Base-by-base conservation (phyloP, 1,140 invertebrate genomes). In the Bombus confusus region DNA sequence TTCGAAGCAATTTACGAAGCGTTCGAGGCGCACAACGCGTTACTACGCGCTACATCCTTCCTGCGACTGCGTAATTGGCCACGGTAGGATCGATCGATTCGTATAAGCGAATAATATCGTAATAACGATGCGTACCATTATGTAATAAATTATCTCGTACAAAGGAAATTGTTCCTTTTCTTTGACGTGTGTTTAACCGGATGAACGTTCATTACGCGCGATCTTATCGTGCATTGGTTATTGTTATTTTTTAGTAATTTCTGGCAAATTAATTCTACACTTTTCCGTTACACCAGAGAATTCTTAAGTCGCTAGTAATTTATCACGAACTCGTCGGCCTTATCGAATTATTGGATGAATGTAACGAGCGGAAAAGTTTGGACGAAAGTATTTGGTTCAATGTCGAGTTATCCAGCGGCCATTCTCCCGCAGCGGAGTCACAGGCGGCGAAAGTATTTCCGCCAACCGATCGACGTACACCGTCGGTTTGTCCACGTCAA, bases 31-130 rank as follows among this genome's bases (percentile, higher is more conserved):
- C 8, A 9, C 8, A n/a, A 22, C 34, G 68, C 22, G 28, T 73
- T 62, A 43, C 43, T 81, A 62, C 68, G 25, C 80, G 39, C 52
- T 22, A 71, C 69, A 59, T 72, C 39, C 47, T 81, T 81, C 80
- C 80, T 69, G 80, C 52, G 41, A 39, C 25, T 66, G 52, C 18
- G 43, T 81, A 81, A 81, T 81, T 81, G 80, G 34, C 52, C n/a
- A 15, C 39, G 12, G 34, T 41, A 62, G 43, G 22, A 59, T 47
- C 52, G 12, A 74, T 81, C 80, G 37, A 41, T 52, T 52, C 18
- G 47, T 52, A 31, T 57, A 81, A 81, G 69, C 31, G 37, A 81
- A 81, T 81, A 81, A 73, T 73, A 73, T 73, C 69, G 69, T 73
- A 81, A 73, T 81, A 39, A 57, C 64, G 74, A 81, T n/a, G 80